Conservation (phyloP, 2,113 vertebrate genomes). For the Syngnathus scovelli region DNA sequence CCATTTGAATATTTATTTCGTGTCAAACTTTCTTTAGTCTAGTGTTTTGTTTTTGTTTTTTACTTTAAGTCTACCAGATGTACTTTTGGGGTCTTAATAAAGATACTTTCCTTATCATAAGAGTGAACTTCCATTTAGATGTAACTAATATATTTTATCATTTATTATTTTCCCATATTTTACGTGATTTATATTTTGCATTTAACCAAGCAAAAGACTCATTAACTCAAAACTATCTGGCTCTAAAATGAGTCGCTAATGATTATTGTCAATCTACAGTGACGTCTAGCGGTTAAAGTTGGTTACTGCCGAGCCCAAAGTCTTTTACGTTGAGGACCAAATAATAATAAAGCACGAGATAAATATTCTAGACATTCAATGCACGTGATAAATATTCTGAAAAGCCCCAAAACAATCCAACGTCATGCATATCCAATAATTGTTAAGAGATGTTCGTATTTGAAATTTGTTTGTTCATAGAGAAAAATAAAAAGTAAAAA, state of each 20-base stretch:
- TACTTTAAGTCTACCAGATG: constrained; percentile 16
- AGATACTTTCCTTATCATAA: background rate
- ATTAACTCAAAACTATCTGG: too few species aligned
- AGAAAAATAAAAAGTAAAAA: background rate
- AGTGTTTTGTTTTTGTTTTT: constrained; percentile 5
- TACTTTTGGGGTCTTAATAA: constrained; percentile 18
- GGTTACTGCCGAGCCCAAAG: background rate
- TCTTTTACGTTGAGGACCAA: background rate
- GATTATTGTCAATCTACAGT: background rate
- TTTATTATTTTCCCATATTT: background rate
- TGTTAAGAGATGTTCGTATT: too few species aligned
- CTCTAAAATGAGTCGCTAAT: too few species aligned
- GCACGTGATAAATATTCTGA: background rate
- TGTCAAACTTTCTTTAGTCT: constrained; percentile 1
- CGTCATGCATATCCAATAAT: too few species aligned
- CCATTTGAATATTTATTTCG: constrained; percentile 49
- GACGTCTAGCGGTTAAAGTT: background rate
- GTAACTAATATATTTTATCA: too few species aligned
- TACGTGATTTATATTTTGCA: background rate
- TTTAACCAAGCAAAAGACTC: background rate
- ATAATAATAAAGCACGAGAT: background rate
- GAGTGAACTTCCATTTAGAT: too few species aligned
- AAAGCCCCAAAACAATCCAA: background rate
- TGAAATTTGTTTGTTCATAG: too few species aligned
- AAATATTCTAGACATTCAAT: background rate